These are phyloP conservation scores for Phaedon cochleariae DNA, from an alignment of 2,888 invertebrate genomes.

Conservation along the genomic window DNA sequence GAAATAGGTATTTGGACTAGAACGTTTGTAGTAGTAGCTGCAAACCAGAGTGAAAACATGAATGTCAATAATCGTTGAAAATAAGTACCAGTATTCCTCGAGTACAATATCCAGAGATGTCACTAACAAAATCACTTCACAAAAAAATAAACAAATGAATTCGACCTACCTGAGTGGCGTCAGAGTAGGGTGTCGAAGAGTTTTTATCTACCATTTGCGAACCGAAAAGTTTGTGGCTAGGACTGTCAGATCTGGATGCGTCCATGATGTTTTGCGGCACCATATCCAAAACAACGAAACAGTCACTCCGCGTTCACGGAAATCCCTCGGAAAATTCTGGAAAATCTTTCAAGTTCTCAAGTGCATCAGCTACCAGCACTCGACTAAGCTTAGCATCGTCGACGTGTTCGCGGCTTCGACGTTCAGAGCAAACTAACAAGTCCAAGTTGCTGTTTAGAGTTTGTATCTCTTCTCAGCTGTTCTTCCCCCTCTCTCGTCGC, in stretches of 20 bases:
- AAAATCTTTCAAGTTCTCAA: conserved; percentile 56
- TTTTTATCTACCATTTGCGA: conserved; percentile 90
- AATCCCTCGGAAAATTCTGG: conserved; percentile 28
- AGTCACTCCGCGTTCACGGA: conserved; percentile 36
- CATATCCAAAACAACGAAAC: conserved; percentile 63
- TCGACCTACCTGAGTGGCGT: conserved; percentile 92
- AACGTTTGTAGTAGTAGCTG: no score
- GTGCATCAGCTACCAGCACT: conserved; percentile 55
- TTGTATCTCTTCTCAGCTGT: conserved; percentile 63
- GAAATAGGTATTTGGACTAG: no score
- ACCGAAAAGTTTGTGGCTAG: conserved; percentile 80
- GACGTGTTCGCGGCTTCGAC: conserved; percentile 56
- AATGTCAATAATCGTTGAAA: no score
- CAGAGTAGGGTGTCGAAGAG: conserved; percentile 95
- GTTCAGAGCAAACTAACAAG: conserved; percentile 68
- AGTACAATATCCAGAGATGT: conserved; percentile 25
- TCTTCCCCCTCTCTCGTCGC: conserved; percentile 50
- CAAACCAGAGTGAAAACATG: no score
- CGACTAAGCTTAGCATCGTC: conserved; percentile 57
- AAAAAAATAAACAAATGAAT: conserved; percentile 19
- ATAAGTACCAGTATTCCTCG: conserved; percentile 16
- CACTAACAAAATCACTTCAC: conserved; percentile 28
- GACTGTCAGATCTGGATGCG: conserved; percentile 57
- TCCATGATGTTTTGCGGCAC: conserved; percentile 75
- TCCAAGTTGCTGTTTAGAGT: conserved; percentile 63